Evolutionary conservation across 2,113 vertebrate genomes (phyloP), one percentile per base, ranked within the genome.

Genomic region (Perca flavescens): DNA sequence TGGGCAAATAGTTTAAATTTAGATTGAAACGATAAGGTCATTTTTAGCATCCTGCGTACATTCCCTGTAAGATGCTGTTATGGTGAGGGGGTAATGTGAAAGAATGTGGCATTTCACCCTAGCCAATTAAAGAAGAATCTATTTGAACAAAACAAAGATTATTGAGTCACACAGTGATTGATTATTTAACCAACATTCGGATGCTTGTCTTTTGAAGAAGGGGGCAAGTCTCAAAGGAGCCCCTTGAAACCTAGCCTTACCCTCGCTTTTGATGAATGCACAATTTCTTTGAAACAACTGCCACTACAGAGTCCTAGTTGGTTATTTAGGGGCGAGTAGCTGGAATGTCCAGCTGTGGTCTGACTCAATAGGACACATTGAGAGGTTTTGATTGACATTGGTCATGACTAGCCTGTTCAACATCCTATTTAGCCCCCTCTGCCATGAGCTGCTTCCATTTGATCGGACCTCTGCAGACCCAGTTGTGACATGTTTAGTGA

Each of bases 401-500:
- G 84, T 90, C 88, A 89, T 77, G 77, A 73, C 67, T 64, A 77
- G 50, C 74, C 79, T 72, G 82, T 77, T 82, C 79, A 74, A 73
- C 82, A 76, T 86, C 70, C 79, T 80, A 49, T 77, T 78, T 78
- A 61, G 57, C 60, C 74, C n/a, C 71, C 81, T 68, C 49, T 10
- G 68, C 77, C 67, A 62, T 34, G 64, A 81, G 79, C 66, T 49
- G 62, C 77, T 52, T 67, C 64, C 67, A 74, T 90, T 82, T 83
- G 84, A 92, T 90, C 19, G 19, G 66, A 82, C 82, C 43, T 68
- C 81, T 65, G 47, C 65, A 46, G 61, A 62, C 79, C 60, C 74
- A 64, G 83, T 89, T 88, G 87, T 88, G 88, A 93, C 92, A 88
- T 86, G 87, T 93, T 92, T 88, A 89, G 82, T 85, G 82, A 84